These are phyloP conservation scores for Timema cristinae DNA, from an alignment of 2,888 invertebrate genomes.

Conservation along the genomic window DNA sequence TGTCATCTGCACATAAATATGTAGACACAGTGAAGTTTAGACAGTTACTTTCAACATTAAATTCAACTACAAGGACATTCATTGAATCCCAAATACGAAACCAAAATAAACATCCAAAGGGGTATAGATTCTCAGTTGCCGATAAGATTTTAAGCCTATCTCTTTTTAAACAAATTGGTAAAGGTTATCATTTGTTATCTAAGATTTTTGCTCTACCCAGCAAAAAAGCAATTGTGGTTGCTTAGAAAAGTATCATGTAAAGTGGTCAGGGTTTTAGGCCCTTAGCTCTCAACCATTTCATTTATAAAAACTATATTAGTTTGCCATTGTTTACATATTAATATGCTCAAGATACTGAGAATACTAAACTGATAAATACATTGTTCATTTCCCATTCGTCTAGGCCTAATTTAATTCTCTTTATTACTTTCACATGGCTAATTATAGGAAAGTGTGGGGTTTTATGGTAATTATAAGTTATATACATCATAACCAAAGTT, in stretches of 20 bases:
- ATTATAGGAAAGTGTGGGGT: too few relatives aligned
- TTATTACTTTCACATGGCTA: too few relatives aligned
- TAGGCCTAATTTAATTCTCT: too few relatives aligned
- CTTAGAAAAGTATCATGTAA: not conserved
- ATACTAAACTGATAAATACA: too few relatives aligned
- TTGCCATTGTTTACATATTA: too few relatives aligned
- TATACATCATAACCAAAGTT: too few relatives aligned
- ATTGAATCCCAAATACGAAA: not conserved
- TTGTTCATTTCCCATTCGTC: too few relatives aligned
- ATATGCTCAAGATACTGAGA: too few relatives aligned
- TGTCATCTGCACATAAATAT: not conserved
- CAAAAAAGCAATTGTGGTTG: not conserved
- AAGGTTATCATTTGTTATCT: not conserved
- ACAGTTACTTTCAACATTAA: not conserved
- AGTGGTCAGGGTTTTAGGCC: too few relatives aligned
- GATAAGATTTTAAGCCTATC: constrained; percentile 6
- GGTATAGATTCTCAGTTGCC: not conserved
- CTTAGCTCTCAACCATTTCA: too few relatives aligned
- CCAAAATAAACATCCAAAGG: not conserved
- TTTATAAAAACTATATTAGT: too few relatives aligned
- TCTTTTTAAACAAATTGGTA: not conserved
- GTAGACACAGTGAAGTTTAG: not conserved
- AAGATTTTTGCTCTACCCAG: not conserved
- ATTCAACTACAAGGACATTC: not conserved
- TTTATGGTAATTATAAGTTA: too few relatives aligned